Evolutionary conservation across 2,888 invertebrate genomes (phyloP), one percentile per base, ranked within the genome.

Genomic region (Schizaphis graminum): DNA sequence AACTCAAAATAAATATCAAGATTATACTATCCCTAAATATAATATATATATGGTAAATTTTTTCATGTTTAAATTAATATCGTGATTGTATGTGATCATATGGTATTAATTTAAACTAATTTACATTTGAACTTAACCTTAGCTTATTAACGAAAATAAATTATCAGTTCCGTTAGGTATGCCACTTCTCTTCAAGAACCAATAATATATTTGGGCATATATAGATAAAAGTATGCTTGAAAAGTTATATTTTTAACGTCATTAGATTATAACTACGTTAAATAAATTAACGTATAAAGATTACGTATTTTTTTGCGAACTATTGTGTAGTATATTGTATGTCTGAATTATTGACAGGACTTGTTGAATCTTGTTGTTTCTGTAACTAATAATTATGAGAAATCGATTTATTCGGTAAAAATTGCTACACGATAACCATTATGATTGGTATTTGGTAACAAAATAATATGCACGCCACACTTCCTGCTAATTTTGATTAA

Each of bases 161-260:
- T 92, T 92, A 92, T 92, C 49, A 24, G 26, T 57, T 87, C 21
- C 67, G 49, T 92, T 61, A 88, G 67, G 87, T 67, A 92, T 41
- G 35, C 24, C 49, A 86, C 86, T 91, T 49, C 13, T 13, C 28
- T 57, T 56, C 7, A 57, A 91, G 86, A 86, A 61, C 24, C 24
- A 47, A 26, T 47, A 61, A 92, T 35, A 87, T 92, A 92, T 92
- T 67, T 67, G 47, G 67, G n/a, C 41, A 56, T 77, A 1, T 28
- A 7, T 53, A 56, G 89, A 93, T 93, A 93, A 89, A 56, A 49
- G 44, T 41, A 67, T 88, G 89, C 77, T 93, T 26, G 41, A 89
- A 44, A 53, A 57, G 56, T 44, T 77, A 92, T 77, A 77, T 35
- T 35, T 47, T 89, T 41, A 77, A 93, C 53, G 87, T 92, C 49